Evolutionary conservation across 2,797 vertebrate species (phyloP).

Genomic region (Enteromius afrohamiltoni): DNA sequence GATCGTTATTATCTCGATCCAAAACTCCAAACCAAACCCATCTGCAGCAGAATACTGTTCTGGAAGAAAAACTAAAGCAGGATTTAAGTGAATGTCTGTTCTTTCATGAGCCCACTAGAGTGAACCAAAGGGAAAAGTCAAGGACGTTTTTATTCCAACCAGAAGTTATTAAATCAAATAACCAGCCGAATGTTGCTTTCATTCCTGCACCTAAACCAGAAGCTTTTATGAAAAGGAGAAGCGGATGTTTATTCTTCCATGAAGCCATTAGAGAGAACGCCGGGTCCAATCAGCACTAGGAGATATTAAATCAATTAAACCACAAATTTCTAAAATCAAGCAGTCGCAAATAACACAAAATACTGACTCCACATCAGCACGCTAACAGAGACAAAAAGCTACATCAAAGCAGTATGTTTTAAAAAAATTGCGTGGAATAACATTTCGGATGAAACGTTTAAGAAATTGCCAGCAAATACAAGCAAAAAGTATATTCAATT

Average conservation of each 20-base stretch:
- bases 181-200: not conserved
- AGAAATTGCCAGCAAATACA: not conserved
- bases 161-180: not conserved
- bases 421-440: no score
- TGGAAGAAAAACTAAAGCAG: not conserved
- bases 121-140: not conserved
- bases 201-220: not conserved
- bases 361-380: not conserved
- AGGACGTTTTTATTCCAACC: not conserved
- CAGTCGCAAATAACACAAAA: not conserved
- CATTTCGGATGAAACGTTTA: no score
- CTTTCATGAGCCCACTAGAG: not conserved
- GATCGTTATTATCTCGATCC: conserved; percentile 65
- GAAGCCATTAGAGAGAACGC: not conserved
- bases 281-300: not conserved
- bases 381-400: not conserved
- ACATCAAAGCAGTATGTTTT: not conserved
- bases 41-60: not conserved
- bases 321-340: not conserved
- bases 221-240: not conserved
- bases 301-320: not conserved
- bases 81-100: not conserved
- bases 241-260: not conserved
- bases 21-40: not conserved
- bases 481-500: not conserved